Evolutionary conservation across 2,797 vertebrate species (phyloP).

Genomic region (Acrossocheilus fasciatus): DNA sequence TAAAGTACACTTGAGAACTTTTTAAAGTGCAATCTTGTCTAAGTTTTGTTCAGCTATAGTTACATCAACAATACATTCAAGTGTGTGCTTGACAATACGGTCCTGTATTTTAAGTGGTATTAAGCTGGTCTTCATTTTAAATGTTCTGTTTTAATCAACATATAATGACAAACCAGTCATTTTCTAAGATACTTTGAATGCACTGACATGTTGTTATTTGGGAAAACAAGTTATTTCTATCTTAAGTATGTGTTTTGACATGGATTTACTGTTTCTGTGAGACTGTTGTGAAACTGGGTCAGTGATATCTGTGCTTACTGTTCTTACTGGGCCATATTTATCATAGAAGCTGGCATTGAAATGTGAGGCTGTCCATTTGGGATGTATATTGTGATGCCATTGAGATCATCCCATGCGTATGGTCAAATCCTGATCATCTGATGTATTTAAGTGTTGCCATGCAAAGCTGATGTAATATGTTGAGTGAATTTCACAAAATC

Average conservation of each 20-base stretch:
- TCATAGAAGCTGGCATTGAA: slow-evolving; percentile 80
- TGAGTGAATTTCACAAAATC: slow-evolving; percentile 1
- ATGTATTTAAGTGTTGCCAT: slow-evolving; percentile 34
- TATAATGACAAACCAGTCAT: slow-evolving; percentile 53
- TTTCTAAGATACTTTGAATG: slow-evolving; percentile 78
- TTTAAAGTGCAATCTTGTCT: slow-evolving; percentile 88
- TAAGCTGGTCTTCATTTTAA: slow-evolving; percentile 50
- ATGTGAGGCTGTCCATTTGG: slow-evolving; percentile 45
- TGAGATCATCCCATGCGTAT: slow-evolving; percentile 40
- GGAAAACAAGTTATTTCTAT: slow-evolving; percentile 65
- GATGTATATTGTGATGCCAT: slow-evolving; percentile 50
- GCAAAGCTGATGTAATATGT: slow-evolving; percentile 50
- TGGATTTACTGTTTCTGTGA: slow-evolving; percentile 85
- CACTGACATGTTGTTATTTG: slow-evolving; percentile 80
- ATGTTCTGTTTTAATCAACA: slow-evolving; percentile 17
- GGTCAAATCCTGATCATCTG: slow-evolving; percentile 58
- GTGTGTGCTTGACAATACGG: slow-evolving; percentile 51
- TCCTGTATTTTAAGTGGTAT: slow-evolving; percentile 48
- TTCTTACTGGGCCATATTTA: slow-evolving; percentile 83
- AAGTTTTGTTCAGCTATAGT: slow-evolving; percentile 71
- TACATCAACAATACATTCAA: slow-evolving; percentile 31
- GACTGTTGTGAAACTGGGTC: slow-evolving; percentile 84
- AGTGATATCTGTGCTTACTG: slow-evolving; percentile 83
- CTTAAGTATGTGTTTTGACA: slow-evolving; percentile 76
- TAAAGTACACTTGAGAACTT: slow-evolving; percentile 59